phyloP scores from a whole-genome alignment of 2,888 invertebrate genomes.

The Chironomus tentans region DNA sequence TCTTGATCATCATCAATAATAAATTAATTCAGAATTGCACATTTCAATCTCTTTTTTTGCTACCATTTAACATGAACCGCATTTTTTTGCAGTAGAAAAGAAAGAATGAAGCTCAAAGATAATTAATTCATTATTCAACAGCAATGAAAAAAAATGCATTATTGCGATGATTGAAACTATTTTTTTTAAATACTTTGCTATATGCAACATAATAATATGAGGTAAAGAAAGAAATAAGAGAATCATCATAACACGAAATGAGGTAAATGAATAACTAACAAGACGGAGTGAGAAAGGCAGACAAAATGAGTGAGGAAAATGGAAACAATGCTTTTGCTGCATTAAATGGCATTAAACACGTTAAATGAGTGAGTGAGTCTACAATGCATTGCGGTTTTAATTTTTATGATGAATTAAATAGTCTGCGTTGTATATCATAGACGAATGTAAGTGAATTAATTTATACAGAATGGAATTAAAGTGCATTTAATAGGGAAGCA shows the following conservation, averaged over 20 bases:
- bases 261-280: slow-evolving; percentile 1
- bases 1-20: no score
- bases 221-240: neutral
- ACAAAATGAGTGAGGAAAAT: neutral
- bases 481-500: slow-evolving; percentile 14
- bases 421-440: neutral
- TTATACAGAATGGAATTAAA: slow-evolving; percentile 4
- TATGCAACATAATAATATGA: neutral
- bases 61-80: no score
- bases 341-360: slow-evolving; percentile 26
- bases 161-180: slow-evolving; percentile 8
- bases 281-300: neutral
- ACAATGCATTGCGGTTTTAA: neutral
- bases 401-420: slow-evolving; percentile 8
- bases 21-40: neutral
- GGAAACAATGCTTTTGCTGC: neutral
- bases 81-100: neutral
- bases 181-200: neutral
- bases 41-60: neutral
- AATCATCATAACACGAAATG: slow-evolving; percentile 10
- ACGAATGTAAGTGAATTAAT: neutral
- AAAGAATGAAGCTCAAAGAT: neutral
- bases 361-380: slow-evolving; percentile 15
- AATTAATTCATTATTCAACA: slow-evolving; percentile 25
- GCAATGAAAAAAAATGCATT: slow-evolving; percentile 13